Base-by-base conservation (phyloP, 2,113 vertebrate genomes). In the Oryzias javanicus region DNA sequence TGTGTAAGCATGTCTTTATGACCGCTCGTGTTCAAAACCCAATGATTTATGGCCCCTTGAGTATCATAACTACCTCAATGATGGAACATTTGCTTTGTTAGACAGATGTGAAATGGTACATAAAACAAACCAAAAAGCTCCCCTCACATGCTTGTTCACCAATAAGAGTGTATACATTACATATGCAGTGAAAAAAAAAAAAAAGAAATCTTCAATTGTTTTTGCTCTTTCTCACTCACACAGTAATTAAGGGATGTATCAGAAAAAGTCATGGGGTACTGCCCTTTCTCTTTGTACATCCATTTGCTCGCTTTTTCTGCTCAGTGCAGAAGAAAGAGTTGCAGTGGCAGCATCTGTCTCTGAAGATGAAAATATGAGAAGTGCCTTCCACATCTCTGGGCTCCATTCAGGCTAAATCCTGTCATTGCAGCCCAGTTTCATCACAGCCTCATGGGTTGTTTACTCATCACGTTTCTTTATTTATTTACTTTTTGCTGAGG, bases 361-460 rank as follows among this genome's bases (percentile, higher is more conserved):
- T 44, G 35, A 13, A 62, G 70, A 75, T 63, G 42, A 46, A 77
- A 78, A 70, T 5, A 17, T 41, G 42, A 63, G 65, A 57, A 13
- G 70, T 59, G 68, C 42, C 56, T 63, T 70, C 67, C 49, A 60
- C 47, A 42, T 72, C 69, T 73, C 49, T 60, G 14, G 44, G 22
- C 6, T 20, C 61, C 35, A 25, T 70, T 49, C 25, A 8, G 51
- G 64, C 64, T 72, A 67, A 72, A 81, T 81, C 55, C 16, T 64
- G 70, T 83, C 78, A 54, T 88, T 85, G 80, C 80, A 74, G 64
- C 62, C 52, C 67, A 64, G 22, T 88, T 86, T 85, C 84, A 83
- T 86, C 86, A 85, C 68, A 69, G 61, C 49, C 55, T 6, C 27
- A 29, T 35, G 35, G 53, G 55, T 78, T 64, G 64, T 72, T 83